Evolutionary conservation across 2,888 invertebrate genomes (phyloP).

Genomic region (Lottia scabra): DNA sequence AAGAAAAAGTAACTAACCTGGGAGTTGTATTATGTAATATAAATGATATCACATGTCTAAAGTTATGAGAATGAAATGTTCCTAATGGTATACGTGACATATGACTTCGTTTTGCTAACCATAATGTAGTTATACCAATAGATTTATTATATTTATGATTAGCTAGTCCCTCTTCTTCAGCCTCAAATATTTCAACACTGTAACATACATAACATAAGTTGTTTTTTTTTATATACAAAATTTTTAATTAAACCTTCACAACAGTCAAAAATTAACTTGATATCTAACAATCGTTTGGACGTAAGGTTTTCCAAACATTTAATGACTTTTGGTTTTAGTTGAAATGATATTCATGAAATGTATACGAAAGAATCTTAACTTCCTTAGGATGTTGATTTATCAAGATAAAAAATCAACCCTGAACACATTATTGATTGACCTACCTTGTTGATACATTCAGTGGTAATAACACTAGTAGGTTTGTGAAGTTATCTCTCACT

Average conservation of each 20-base stretch:
- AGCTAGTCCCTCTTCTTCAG: slow-evolving; percentile 49
- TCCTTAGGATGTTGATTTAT: too few species aligned
- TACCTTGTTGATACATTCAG: slow-evolving; percentile 58
- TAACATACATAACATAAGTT: not conserved
- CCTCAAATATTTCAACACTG: slow-evolving; percentile 41
- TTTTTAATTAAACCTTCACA: too few species aligned
- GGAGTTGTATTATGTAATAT: slow-evolving; percentile 61
- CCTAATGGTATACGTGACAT: slow-evolving; percentile 57
- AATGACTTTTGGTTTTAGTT: too few species aligned
- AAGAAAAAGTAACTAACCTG: too few species aligned
- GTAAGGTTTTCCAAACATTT: too few species aligned
- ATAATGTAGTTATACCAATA: slow-evolving; percentile 50
- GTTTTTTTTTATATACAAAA: too few species aligned
- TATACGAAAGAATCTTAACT: too few species aligned
- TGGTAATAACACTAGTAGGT: slow-evolving; percentile 61
- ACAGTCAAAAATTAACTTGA: too few species aligned
- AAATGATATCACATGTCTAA: slow-evolving; percentile 65
- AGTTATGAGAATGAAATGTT: slow-evolving; percentile 68
- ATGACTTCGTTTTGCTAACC: slow-evolving; percentile 62
- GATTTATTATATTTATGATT: slow-evolving; percentile 40
- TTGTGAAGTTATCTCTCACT: slow-evolving; percentile 56
- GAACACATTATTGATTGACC: too few species aligned
- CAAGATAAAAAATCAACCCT: too few species aligned
- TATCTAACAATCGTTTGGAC: too few species aligned
- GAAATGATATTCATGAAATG: too few species aligned